Conservation (phyloP, 2,888 invertebrate genomes). For the Standfussiana lucernea region DNA sequence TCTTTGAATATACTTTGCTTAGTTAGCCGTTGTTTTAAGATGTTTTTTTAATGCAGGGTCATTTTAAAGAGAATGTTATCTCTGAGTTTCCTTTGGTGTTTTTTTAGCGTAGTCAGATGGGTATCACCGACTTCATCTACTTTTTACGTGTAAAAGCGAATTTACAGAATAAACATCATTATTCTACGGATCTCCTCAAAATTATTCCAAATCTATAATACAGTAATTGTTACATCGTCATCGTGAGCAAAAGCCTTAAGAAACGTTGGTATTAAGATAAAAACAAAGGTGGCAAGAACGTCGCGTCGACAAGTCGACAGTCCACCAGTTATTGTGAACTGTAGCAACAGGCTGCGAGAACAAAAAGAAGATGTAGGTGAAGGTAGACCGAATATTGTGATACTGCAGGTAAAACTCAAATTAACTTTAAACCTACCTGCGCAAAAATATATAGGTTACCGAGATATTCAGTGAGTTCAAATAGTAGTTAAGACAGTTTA, state of each 20-base stretch:
- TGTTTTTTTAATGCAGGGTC: not conserved
- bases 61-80: not conserved
- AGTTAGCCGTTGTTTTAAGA: not conserved
- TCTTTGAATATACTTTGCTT: not conserved
- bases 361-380: not conserved
- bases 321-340: no score
- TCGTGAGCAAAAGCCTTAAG: not conserved
- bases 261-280: not conserved
- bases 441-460: not conserved
- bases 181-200: not conserved
- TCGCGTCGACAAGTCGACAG: no score
- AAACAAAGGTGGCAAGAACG: not conserved
- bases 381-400: not conserved
- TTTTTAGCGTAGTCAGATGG: not conserved
- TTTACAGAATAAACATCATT: not conserved
- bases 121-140: not conserved
- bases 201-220: not conserved
- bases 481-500: not conserved
- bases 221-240: not conserved
- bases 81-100: not conserved
- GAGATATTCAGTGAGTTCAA: not conserved
- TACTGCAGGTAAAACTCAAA: not conserved
- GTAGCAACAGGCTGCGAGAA: conserved; percentile 9
- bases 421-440: not conserved
- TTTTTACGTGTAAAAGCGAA: not conserved